Evolutionary conservation across 2,797 vertebrate species (phyloP).

Genomic region (Sebastes elongatus): DNA sequence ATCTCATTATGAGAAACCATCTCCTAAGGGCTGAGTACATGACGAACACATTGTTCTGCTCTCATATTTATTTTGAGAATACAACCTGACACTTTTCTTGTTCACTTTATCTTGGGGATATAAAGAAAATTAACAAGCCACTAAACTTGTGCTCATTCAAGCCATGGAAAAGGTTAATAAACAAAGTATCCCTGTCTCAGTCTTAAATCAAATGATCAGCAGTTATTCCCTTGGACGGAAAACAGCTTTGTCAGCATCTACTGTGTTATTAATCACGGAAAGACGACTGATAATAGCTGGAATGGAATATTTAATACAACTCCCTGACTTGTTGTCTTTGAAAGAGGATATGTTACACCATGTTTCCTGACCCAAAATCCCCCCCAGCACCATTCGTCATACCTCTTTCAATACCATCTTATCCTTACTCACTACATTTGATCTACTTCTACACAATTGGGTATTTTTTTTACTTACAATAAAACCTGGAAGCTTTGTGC

Average conservation of each 20-base stretch:
- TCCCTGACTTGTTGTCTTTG: neutral
- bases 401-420: neutral
- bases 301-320: neutral
- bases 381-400: neutral
- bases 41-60: no score
- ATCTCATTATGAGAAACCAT: neutral
- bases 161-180: neutral
- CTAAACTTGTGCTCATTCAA: neutral
- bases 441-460: neutral
- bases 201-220: neutral
- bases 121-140: neutral
- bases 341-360: neutral
- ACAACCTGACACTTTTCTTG: neutral
- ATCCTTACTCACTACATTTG: neutral
- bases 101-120: neutral
- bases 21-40: neutral
- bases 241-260: constrained; percentile 2
- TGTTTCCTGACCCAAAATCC: constrained; percentile 6
- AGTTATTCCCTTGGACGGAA: neutral
- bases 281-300: neutral
- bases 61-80: neutral
- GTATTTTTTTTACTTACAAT: neutral
- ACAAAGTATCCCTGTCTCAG: neutral
- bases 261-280: neutral
- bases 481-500: neutral